Evolutionary conservation across 1,140 invertebrate species (phyloP).

Genomic region (Lasioglossum baleicum): DNA sequence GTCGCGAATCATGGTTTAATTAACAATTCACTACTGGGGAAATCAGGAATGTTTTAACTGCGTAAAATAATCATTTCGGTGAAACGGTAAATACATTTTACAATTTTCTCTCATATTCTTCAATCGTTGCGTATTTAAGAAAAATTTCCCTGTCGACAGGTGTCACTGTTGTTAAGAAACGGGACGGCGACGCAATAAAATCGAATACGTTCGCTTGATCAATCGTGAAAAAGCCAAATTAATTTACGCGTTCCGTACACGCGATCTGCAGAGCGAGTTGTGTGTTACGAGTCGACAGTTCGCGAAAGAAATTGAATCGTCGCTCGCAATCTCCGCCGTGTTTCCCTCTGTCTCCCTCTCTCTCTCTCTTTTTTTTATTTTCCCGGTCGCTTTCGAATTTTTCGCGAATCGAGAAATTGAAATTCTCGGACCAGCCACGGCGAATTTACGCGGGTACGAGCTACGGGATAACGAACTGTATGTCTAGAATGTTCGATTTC

Average conservation of each 20-base stretch:
- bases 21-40: too few species aligned
- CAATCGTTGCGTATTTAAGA: too few species aligned
- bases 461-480: slow-evolving; percentile 44
- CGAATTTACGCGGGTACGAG: slow-evolving; percentile 24
- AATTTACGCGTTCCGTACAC: background rate
- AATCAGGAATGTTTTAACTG: too few species aligned
- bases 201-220: too few species aligned
- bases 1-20: too few species aligned
- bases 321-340: slow-evolving; percentile 35
- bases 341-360: too few species aligned
- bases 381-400: slow-evolving; percentile 9
- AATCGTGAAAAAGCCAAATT: background rate
- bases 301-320: slow-evolving; percentile 44
- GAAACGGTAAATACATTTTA: too few species aligned
- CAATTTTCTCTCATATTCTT: too few species aligned
- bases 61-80: too few species aligned
- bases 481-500: slow-evolving; percentile 62
- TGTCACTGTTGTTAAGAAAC: too few species aligned
- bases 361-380: background rate
- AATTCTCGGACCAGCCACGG: slow-evolving; percentile 28
- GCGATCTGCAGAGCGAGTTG: background rate
- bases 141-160: too few species aligned
- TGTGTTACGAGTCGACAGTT: background rate
- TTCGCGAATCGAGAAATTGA: slow-evolving; percentile 42
- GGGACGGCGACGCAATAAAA: too few species aligned